These are phyloP conservation scores for Hirudinaria manillensis DNA, from an alignment of 2,888 invertebrate genomes.

Conservation along the genomic window DNA sequence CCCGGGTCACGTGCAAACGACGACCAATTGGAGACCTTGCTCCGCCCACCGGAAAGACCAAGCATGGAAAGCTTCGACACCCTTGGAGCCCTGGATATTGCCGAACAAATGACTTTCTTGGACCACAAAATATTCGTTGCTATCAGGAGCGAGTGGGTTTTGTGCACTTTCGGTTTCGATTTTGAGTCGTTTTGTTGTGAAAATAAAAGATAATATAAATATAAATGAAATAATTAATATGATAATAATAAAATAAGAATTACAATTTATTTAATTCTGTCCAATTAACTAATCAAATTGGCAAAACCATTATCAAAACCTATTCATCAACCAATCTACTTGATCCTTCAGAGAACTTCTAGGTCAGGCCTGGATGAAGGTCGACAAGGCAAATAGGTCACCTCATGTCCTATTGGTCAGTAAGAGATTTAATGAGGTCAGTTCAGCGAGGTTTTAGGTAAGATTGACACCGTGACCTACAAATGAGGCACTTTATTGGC, in stretches of 20 bases:
- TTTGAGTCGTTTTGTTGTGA: background rate
- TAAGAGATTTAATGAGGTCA: conserved; percentile 76
- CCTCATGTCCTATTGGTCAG: conserved; percentile 72
- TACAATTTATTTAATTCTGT: background rate
- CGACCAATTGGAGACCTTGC: background rate
- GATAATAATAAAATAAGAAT: conserved; percentile 1
- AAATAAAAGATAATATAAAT: conserved; percentile 5
- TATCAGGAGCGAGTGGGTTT: conserved; percentile 77
- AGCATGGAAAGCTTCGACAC: conserved; percentile 76
- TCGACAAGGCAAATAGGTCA: conserved; percentile 73
- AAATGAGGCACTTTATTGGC: background rate
- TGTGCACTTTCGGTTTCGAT: background rate
- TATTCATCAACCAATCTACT: background rate
- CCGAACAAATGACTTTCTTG: conserved; percentile 83
- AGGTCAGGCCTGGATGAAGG: conserved; percentile 70
- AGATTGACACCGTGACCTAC: background rate
- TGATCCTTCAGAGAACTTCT: conserved; percentile 48
- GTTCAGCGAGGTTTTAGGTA: conserved; percentile 23
- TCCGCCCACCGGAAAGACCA: conserved; percentile 54
- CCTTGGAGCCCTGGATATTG: conserved; percentile 81
- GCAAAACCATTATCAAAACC: no score
- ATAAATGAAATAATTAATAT: background rate
- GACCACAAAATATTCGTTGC: conserved; percentile 84
- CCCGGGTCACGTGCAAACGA: conserved; percentile 18
- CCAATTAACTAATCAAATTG: background rate